Base-by-base conservation (phyloP, 2,888 invertebrate genomes). In the Philereme vetulata region DNA sequence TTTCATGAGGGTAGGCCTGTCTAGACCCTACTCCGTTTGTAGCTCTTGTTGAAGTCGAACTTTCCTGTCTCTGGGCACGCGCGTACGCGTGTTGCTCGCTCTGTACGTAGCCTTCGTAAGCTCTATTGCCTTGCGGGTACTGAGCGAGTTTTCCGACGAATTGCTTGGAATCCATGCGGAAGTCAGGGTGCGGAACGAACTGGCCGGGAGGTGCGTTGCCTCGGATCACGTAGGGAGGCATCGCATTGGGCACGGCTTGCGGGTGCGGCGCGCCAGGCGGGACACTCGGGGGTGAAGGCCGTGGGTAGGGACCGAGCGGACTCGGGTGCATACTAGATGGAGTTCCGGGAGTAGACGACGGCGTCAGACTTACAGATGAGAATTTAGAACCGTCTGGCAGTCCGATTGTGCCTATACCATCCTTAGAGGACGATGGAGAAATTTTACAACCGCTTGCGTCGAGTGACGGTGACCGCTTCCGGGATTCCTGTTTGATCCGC, bases 261-360 rank as follows among this genome's bases (percentile, higher is more conserved):
- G 93, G 93, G 72, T 93, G 92, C 56, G 93, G 92, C 35, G 93
- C 92, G 60, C 94, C 93, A 21, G 94, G 90, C 1, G 94, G 93
- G 4, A 94, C 95, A 40, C 94, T 95, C 0, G 95, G 95, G 0
- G 95, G 95, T 3, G 95, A 95, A 7, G 95, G 95, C 64, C 95
- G 89, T 8, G 95, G 94, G 77, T 95, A 95, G 65, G 94, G 93
- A 36, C 94, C 94, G 6, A 95, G 81, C 0, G 95, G 94, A 78
- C 94, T 95, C 67, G 93, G 93, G 70, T 95, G 94, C 76, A 93
- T 93, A 66, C 94, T 93, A 4, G 93, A 93, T 3, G 94, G 94
- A 11, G 94, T 94, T 4, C 94, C 93, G 8, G 94, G 94, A 2
- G 95, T 93, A 6, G 94, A 93, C 0, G 94, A 94, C 0, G 94